Evolutionary conservation across 2,113 vertebrate genomes (phyloP).

Genomic region (Speoplatyrhinus poulsoni): DNA sequence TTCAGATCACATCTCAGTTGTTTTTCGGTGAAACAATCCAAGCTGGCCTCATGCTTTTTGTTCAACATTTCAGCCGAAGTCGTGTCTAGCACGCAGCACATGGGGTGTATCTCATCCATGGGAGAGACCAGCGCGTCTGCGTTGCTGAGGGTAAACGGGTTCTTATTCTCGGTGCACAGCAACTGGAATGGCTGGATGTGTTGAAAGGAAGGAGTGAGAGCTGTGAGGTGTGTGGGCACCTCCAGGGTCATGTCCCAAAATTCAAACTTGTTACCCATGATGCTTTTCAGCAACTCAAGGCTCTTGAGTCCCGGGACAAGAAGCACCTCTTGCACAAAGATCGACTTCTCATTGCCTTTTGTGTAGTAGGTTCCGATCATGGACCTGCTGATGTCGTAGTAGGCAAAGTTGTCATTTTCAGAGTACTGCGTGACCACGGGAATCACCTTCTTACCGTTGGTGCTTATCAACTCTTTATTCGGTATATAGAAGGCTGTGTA

Average conservation of each 20-base stretch:
- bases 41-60: neutral
- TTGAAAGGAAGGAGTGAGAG: too few relatives aligned
- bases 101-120: neutral
- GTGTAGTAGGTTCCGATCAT: neutral
- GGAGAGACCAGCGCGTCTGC: neutral
- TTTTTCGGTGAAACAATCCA: neutral
- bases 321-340: slow-evolving; percentile 4
- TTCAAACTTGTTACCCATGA: slow-evolving; percentile 8
- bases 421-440: slow-evolving; percentile 10
- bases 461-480: neutral
- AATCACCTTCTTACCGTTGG: slow-evolving; percentile 9
- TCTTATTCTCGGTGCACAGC: neutral
- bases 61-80: neutral
- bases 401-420: slow-evolving; percentile 6
- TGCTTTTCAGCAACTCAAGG: neutral
- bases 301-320: neutral
- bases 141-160: neutral
- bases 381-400: neutral
- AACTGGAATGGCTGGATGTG: too few relatives aligned
- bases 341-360: neutral
- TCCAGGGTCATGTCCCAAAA: neutral
- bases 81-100: slow-evolving; percentile 1
- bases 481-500: slow-evolving; percentile 6
- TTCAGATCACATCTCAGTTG: neutral
- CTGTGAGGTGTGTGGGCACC: too few relatives aligned